Percentiles rank a stretch among this genome's conserved stretches.
Conservation (phyloP, 2,888 invertebrate species). For the Tetheella fluctuosa region DNA sequence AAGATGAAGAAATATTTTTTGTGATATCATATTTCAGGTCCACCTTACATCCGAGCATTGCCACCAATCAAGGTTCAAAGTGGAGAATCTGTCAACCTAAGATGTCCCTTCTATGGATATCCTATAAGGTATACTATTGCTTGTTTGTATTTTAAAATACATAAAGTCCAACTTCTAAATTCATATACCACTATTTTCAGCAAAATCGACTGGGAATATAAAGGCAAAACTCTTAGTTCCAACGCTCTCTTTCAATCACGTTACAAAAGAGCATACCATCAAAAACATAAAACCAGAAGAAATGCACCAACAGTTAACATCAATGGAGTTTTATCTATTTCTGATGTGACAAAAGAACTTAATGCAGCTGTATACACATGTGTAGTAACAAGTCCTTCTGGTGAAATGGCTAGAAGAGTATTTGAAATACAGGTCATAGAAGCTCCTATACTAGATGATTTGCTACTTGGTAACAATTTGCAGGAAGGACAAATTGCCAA, state of each 20-base stretch:
- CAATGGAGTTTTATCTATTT: constrained; percentile 85
- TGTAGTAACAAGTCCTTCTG: constrained; percentile 89
- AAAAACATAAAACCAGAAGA: constrained; percentile 55
- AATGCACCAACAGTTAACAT: constrained; percentile 66
- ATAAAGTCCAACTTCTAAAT: no score
- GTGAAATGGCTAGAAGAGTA: constrained; percentile 80
- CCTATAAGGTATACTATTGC: constrained; percentile 85
- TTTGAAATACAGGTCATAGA: constrained; percentile 88
- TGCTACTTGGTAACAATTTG: constrained; percentile 90
- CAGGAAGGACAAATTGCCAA: constrained; percentile 93
- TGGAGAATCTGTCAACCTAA: constrained; percentile 88
- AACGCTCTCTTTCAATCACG: constrained; percentile 68
- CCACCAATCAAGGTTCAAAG: constrained; percentile 91
- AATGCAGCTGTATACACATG: constrained; percentile 92
- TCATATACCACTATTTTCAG: constrained; percentile 46
- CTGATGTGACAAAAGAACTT: constrained; percentile 84
- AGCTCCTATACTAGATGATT: constrained; percentile 92
- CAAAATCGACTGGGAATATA: constrained; percentile 80
- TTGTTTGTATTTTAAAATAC: neutral
- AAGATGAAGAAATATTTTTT: no score
- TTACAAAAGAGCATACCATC: constrained; percentile 56
- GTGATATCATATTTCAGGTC: constrained; percentile 76
- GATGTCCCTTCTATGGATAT: constrained; percentile 94
- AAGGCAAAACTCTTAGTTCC: constrained; percentile 66
- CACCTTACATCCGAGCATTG: constrained; percentile 90